Base-by-base conservation (phyloP, 2,113 vertebrate species). In the Ceyx melanurus region DNA sequence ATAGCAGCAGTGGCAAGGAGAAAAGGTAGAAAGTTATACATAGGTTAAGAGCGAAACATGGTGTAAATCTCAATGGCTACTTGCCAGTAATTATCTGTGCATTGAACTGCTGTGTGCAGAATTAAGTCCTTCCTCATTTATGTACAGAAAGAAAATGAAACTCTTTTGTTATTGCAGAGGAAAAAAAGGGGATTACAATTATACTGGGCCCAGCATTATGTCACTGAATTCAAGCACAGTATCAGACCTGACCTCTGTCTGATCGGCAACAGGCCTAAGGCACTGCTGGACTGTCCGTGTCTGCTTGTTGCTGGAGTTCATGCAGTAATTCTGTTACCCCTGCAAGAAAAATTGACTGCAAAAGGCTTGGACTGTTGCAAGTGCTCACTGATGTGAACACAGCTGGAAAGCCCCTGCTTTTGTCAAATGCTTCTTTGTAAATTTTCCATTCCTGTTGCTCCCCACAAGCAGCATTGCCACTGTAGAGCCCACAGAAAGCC, bases 181-280 rank as follows among this genome's bases (percentile, higher is more conserved):
- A 56, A 53, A 60, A 60, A 86, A 29, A 86, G 50, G 5, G 15
- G 33, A 68, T 21, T 65, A 71, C 29, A 65, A 4, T 33, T 79
- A 21, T 9, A 7, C 29, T 11, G 57, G 25, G 11, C 14, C 29
- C 50, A 68, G 50, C 42, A 31, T 1, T 16, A 26, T 0, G 0
- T 7, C 60, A 37, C 10, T 21, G 21, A 66, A 71, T 16, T 15
- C 25, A 67, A 21, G 22, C 13, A n/a, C 0, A 19, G 46, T 37
- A 43, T 28, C 60, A 94, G 60, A 23, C 28, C 23, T 20, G 54
- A 21, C 17, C 28, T 51, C 43, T 0, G 1, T 31, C 51, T 26
- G n/a, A 29, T 15, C 0, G 1, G 25, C 46, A 88, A n/a, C 1
- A 29, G 46, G 54, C 22, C 25, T 12, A 1, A 62, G 8, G 43